Conservation (phyloP, 2,888 invertebrate species). For the Nasonia oneida region DNA sequence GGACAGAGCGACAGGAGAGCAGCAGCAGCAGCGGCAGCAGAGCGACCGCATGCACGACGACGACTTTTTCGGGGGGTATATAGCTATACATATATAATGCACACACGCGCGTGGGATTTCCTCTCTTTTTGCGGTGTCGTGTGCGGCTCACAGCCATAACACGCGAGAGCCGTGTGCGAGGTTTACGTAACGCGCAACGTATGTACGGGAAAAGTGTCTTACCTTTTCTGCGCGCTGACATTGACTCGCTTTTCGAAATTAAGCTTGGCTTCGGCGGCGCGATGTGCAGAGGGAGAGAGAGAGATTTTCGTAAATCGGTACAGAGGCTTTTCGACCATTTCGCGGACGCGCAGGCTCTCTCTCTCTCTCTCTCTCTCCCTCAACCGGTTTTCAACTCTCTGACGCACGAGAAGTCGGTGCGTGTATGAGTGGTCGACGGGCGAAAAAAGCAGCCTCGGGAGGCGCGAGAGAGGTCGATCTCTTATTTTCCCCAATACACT, state of each 20-base stretch:
- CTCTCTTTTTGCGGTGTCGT: neutral
- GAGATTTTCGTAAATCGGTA: neutral
- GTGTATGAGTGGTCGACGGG: neutral
- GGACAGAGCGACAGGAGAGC: neutral
- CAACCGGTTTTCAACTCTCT: slow-evolving; percentile 6
- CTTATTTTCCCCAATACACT: no score
- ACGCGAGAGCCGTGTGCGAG: no score
- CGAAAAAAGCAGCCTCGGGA: slow-evolving; percentile 12
- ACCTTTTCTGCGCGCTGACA: no score
- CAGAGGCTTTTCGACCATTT: neutral
- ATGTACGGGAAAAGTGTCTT: no score
- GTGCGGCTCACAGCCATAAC: no score
- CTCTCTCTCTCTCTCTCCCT: no score
- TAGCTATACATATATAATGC: neutral
- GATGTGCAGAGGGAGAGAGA: no score
- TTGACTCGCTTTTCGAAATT: no score
- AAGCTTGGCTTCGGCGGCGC: no score
- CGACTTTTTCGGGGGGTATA: slow-evolving; percentile 3
- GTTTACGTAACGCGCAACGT: no score
- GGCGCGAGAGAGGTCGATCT: neutral
- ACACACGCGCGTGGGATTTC: neutral
- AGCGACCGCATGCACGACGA: neutral
- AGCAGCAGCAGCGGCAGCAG: neutral
- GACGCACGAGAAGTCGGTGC: neutral
- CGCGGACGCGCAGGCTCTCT: neutral